Base-by-base conservation (phyloP, 2,888 invertebrate species). In the Antheraea yamamai region DNA sequence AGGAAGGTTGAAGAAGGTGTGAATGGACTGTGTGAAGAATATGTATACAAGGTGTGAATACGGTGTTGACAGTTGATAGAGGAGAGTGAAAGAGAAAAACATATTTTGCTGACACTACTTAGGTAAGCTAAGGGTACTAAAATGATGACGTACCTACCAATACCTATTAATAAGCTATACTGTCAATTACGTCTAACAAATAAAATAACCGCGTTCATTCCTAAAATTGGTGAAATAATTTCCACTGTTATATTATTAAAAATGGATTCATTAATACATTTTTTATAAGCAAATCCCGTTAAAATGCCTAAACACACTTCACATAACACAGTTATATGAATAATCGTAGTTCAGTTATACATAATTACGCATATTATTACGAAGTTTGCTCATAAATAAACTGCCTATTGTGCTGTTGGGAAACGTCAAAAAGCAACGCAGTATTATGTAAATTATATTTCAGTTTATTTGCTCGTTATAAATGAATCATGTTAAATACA, bases 351-450 rank as follows among this genome's bases (percentile, higher is more conserved):
- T 58, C 70, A 74, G 74, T 74, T 74, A 47, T 74, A 23, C 47
- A 74, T 74, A 84, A 83, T 81, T 81, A 78, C 74, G 70, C 16
- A 39, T 47, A 72, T 55, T 70, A 18, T 75, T 74, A 75, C 74
- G 77, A 75, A 75, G 77, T 80, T 77, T 79, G 75, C 47, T 73
- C 75, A 77, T 75, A 70, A 74, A 76, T 74, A 77, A 88, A 88
- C 85, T 79, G 79, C 79, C 85, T 80, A 88, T 88, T 88, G 88
- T 88, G 73, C 75, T 78, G 76, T 78, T 75, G 75, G 76, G 70
- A 75, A 75, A 73, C 79, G 76, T 73, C 72, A 77, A 26, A 35
- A 77, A 76, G 76, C 61, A 76, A 76, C 76, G 78, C 80, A 79
- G 74, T 52, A 77, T 79, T 77, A 75, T 68, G 75, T 30, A 14